Percentiles rank a stretch among this genome's conserved stretches.
Evolutionary conservation across 2,797 vertebrate genomes (phyloP).

Genomic region (Pachyuromys duprasi): DNA sequence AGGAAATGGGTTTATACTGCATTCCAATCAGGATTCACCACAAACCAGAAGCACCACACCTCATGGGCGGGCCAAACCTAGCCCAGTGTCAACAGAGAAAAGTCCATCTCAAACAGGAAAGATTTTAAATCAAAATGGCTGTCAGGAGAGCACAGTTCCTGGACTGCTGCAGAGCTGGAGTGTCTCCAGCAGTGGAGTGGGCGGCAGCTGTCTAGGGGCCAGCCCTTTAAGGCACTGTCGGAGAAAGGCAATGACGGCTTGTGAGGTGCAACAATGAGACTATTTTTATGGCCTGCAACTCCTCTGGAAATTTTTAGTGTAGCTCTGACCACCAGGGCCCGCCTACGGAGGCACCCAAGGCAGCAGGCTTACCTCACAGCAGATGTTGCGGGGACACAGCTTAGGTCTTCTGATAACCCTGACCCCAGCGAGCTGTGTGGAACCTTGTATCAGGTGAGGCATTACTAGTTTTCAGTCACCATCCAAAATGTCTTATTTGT

Average conservation of each 20-base stretch:
- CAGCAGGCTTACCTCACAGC: neutral
- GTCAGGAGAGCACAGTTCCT: conserved; percentile 67
- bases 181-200: neutral
- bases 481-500: conserved; percentile 10
- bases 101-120: conserved; percentile 77
- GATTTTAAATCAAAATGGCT: conserved; percentile 81
- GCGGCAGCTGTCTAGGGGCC: neutral
- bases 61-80: conserved; percentile 74
- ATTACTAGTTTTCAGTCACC: neutral
- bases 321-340: neutral
- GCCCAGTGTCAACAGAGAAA: conserved; percentile 76
- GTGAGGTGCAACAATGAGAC: neutral
- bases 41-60: conserved; percentile 87
- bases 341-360: neutral
- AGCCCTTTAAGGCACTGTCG: neutral
- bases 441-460: neutral
- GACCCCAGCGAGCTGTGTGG: neutral
- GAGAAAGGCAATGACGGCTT: neutral
- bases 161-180: neutral
- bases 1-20: conserved; percentile 80
- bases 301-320: neutral
- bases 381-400: neutral
- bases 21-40: conserved; percentile 91
- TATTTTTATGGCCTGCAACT: neutral
- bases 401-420: neutral